Percentiles rank a stretch among this genome's conserved stretches.
Conservation (phyloP, 2,113 vertebrate species). For the Parus major region DNA sequence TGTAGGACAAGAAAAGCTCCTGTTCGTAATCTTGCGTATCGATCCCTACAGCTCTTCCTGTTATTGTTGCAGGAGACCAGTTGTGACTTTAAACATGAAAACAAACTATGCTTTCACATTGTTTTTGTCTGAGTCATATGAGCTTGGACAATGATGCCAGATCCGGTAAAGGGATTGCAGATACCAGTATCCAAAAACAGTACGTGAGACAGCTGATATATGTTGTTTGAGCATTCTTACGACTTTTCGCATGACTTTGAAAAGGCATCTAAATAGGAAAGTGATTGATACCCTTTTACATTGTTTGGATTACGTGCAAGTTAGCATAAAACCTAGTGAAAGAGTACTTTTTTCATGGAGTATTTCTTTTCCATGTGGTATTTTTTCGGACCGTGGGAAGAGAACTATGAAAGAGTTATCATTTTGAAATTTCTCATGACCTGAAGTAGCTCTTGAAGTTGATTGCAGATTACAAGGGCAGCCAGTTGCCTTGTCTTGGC, state of each 20-base stretch:
- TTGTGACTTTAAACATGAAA: slow-evolving; percentile 40
- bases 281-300: slow-evolving; percentile 29
- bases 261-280: neutral
- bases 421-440: slow-evolving; percentile 61
- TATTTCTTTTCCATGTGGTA: slow-evolving; percentile 49
- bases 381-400: slow-evolving; percentile 64
- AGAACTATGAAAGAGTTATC: slow-evolving; percentile 29
- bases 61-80: slow-evolving; percentile 55
- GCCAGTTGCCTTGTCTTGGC: slow-evolving; percentile 8
- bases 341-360: neutral
- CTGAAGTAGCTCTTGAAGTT: slow-evolving; percentile 40
- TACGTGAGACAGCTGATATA: neutral
- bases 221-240: neutral
- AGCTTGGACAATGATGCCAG: slow-evolving; percentile 48
- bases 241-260: neutral
- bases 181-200: slow-evolving; percentile 7
- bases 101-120: slow-evolving; percentile 25
- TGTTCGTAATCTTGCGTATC: slow-evolving; percentile 2
- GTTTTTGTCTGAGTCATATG: slow-evolving; percentile 46
- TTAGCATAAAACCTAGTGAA: slow-evolving; percentile 16
- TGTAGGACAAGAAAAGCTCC: neutral
- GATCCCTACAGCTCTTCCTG: slow-evolving; percentile 48
- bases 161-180: slow-evolving; percentile 35
- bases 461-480: neutral
- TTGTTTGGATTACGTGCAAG: neutral